phyloP scores from a whole-genome alignment of 1,140 invertebrate species.

The Pomacea maculata region DNA sequence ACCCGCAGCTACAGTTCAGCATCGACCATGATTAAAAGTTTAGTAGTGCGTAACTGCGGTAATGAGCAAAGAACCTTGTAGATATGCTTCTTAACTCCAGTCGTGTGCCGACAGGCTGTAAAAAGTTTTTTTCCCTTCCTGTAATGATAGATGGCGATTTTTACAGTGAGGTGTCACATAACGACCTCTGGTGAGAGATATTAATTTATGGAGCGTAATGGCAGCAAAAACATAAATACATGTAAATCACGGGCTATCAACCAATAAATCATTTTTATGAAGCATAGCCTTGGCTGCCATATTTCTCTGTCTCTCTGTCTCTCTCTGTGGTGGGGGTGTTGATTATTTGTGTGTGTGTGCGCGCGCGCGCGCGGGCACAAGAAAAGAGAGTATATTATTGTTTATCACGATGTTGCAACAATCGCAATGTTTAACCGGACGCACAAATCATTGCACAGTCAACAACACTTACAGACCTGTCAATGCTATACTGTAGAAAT shows the following conservation, averaged over 20 bases:
- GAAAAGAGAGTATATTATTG: neutral
- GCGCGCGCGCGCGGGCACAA: neutral
- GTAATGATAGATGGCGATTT: neutral
- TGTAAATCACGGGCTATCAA: neutral
- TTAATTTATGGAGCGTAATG: neutral
- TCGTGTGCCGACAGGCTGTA: too few species aligned
- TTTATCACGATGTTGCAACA: neutral
- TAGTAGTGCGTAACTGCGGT: too few species aligned
- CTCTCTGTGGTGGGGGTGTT: neutral
- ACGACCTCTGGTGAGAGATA: neutral
- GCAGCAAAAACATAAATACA: neutral
- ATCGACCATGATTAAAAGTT: too few species aligned
- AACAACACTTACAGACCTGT: too few species aligned
- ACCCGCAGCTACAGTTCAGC: too few species aligned
- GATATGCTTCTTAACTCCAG: too few species aligned
- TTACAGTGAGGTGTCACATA: neutral
- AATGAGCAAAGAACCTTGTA: too few species aligned
- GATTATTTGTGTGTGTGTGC: neutral
- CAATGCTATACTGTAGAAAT: too few species aligned
- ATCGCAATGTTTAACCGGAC: neutral
- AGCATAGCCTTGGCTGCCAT: too few species aligned
- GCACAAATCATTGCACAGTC: too few species aligned
- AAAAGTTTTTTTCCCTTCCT: too few species aligned
- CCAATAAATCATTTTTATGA: too few species aligned
- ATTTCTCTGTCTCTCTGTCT: neutral